Base-by-base conservation (phyloP, 2,888 invertebrate species). In the Itoplectis maculator region DNA sequence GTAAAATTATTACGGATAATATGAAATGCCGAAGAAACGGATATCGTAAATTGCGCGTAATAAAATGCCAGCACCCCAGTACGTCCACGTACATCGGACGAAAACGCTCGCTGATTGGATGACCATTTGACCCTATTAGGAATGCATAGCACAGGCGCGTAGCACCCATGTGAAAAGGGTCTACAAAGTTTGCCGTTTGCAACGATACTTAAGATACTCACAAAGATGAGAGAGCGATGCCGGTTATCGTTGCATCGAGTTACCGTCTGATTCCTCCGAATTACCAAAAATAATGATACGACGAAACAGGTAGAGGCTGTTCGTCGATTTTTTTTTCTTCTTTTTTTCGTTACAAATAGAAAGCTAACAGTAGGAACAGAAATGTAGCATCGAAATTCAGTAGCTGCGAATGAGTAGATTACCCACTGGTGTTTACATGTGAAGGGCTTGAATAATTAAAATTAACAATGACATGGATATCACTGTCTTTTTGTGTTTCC, bases 301-400 rank as follows among this genome's bases (percentile, higher is more conserved):
- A 42, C 82, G 82, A 68, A 82, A 82, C 68, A 82, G 82, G 82
- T 82, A 82, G 23, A 72, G 15, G 23, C 65, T 72, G 66, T 77
- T 54, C 42, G 40, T 76, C 68, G 40, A 37, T 70, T n/a, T 15
- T 49, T 49, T 18, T 8, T 13, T 42, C 13, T 59, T 61, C 20
- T 56, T 47, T 8, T 54, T 59, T 51, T 29, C 59, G 40, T 23
- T 15, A 37, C 8, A 15, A 1, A 37, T 29, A 35, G 3, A 35
- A 11, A 68, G 35, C 35, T 68, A 51, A 29, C 42, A 35, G 9
- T 6, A 23, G 29, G 29, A 29, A 29, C 29, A 13, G 51, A 15
- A n/a, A 23, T 47, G 29, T 51, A 51, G 51, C 49, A 18, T n/a
- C 18, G 18, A 20, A 51, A 51, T 51, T 47, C 15, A n/a, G 6